Evolutionary conservation across 2,113 vertebrate species (phyloP), one percentile per base, ranked within the genome.

Genomic region (Microcebus ravelobensis): DNA sequence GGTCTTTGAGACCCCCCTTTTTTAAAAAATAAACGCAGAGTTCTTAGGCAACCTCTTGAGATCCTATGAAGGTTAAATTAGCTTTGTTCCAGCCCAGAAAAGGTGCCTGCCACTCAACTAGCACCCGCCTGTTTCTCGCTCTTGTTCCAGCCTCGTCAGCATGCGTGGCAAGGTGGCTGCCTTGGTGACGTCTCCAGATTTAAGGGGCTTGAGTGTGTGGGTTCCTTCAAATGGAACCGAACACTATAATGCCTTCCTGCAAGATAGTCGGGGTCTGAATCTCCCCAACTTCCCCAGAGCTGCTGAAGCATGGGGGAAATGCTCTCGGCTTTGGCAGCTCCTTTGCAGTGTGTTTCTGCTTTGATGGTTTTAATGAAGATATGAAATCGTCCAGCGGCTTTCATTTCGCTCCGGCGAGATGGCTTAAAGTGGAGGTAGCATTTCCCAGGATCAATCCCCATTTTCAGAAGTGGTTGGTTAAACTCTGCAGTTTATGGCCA

Each of bases 341-440:
- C 91, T 90, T 57, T 39, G 73, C 89, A 61, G 48, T 8, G 31
- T 42, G 52, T 93, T 96, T 97, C 93, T 97, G 97, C 97, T 97
- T 97, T 98, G 93, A 93, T 96, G 97, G 94, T 76, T 98, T 95
- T 98, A 95, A 94, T 96, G 96, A 97, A 98, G 98, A 93, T 82
- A 79, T 52, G 95, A 96, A 97, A 85, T 79, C 97, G 95, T 90
- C 93, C 74, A 90, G 77, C 93, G 89, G 96, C 91, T 95, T 95
- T 94, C 96, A 85, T 93, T 96, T 85, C 94, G 87, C 90, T 96
- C 83, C 2, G 80, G 96, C 36, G 4, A 96, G 76, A 77, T 95
- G 97, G 83, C 96, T 77, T 71, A 55, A 92, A 95, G 93, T 96
- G 84, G 83, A 96, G 97, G 89, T 71, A 87, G 87, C 96, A 8